Evolutionary conservation across 1,140 invertebrate genomes (phyloP).

Genomic region (Lanistes nyassanus): DNA sequence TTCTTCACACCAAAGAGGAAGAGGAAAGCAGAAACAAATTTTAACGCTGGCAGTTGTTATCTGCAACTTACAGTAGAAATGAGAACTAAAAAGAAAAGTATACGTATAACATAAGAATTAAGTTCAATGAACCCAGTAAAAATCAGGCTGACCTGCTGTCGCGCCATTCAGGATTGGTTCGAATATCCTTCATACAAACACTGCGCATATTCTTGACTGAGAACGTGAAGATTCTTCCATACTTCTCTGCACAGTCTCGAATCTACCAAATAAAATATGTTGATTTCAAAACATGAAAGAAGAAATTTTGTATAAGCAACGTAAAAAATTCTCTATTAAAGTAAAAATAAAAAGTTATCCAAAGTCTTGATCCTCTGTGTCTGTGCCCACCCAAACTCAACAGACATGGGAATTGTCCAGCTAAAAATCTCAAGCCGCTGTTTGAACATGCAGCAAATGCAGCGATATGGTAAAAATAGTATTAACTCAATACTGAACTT

Average conservation of each 20-base stretch:
- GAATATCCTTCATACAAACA: slow-evolving; percentile 85
- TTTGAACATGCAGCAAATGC: no score
- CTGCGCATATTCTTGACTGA: slow-evolving; percentile 94
- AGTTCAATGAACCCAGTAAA: no score
- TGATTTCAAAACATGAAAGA: no score
- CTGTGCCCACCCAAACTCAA: background rate
- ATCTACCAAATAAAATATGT: slow-evolving; percentile 73
- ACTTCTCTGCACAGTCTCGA: slow-evolving; percentile 82
- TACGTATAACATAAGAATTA: no score
- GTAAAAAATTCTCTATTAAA: background rate
- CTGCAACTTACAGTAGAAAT: no score
- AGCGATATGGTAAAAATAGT: no score
- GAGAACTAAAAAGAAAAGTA: no score
- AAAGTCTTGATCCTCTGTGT: background rate
- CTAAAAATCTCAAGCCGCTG: no score
- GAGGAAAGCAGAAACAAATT: background rate
- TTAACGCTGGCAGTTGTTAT: no score
- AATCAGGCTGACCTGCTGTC: slow-evolving; percentile 72
- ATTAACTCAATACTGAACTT: no score
- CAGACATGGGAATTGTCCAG: background rate
- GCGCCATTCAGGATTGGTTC: slow-evolving; percentile 81
- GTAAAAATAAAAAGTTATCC: background rate
- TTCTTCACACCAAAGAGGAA: background rate
- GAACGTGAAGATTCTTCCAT: slow-evolving; percentile 89
- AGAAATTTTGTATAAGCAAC: background rate